A percentile compares a stretch with the other conserved stretches of the same genome.
These are phyloP conservation scores for Cinclus mexicanus DNA, from an alignment of 2,113 vertebrate genomes.

Conservation along the genomic window DNA sequence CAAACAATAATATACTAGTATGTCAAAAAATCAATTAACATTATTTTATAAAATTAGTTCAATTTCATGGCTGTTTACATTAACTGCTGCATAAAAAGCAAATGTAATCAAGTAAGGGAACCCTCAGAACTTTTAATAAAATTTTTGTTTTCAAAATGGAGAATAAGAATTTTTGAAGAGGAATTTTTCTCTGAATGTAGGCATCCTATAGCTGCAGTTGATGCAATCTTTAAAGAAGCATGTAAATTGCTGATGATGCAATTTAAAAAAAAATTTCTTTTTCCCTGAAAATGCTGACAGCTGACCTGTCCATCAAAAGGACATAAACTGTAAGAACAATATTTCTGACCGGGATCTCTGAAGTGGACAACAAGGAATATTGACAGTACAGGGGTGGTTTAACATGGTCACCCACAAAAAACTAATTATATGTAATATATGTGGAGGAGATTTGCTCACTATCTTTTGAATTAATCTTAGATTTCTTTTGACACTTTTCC, in stretches of 20 bases:
- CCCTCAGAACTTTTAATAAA: background rate
- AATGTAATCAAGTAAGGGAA: background rate
- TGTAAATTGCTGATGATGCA: too few relatives aligned
- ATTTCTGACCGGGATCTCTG: background rate
- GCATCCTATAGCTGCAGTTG: background rate
- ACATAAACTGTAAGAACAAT: background rate
- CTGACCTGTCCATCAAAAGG: background rate
- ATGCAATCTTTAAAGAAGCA: background rate
- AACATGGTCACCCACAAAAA: background rate
- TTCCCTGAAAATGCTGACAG: background rate
- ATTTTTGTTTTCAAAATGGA: background rate
- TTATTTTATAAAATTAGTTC: background rate
- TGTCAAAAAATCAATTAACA: background rate
- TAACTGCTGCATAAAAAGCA: background rate
- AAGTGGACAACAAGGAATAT: background rate
- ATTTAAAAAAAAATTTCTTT: background rate
- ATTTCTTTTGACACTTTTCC: background rate
- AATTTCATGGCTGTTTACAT: background rate
- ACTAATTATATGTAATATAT: background rate
- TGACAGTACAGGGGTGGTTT: background rate
- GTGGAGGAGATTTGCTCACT: background rate
- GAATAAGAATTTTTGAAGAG: background rate
- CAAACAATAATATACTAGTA: background rate
- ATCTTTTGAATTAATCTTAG: background rate
- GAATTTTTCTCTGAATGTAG: background rate